Conservation (phyloP, 2,888 invertebrate species). For the Meteorus colon region DNA sequence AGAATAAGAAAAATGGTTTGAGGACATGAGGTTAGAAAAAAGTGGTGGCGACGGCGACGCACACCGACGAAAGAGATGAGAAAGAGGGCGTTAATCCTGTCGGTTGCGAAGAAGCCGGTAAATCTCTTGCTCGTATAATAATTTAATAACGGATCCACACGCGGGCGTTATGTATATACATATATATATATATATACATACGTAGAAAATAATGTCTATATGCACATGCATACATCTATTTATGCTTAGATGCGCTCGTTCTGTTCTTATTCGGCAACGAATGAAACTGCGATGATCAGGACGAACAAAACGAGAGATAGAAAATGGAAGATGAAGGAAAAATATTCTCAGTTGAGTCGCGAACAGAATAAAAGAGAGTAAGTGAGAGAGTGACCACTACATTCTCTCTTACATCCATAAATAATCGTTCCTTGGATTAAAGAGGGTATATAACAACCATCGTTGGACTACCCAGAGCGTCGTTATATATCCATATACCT, state of each 20-base stretch:
- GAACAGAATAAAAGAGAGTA: background rate
- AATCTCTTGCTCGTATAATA: constrained; percentile 66
- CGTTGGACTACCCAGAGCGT: constrained; percentile 33
- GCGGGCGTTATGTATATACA: constrained; percentile 37
- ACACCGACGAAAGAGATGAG: constrained; percentile 14
- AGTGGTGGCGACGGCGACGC: background rate
- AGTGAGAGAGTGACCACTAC: background rate
- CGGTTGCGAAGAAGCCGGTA: constrained; percentile 65
- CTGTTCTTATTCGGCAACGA: constrained; percentile 4
- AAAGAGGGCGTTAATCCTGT: constrained; percentile 42
- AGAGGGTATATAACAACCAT: constrained; percentile 48
- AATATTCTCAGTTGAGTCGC: background rate
- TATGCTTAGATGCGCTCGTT: background rate
- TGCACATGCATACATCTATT: constrained; percentile 7
- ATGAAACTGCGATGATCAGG: background rate
- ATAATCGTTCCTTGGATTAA: constrained; percentile 68
- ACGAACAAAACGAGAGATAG: constrained; percentile 39
- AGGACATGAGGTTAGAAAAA: constrained; percentile 20
- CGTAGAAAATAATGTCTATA: background rate
- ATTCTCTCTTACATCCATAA: constrained; percentile 63
- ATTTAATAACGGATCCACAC: constrained; percentile 64
- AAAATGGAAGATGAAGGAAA: constrained; percentile 3
- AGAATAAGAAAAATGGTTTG: background rate
- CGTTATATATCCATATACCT: constrained; percentile 27
- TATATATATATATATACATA: constrained; percentile 3